Conservation (phyloP, 2,888 invertebrate species). For the Sipha maydis region DNA sequence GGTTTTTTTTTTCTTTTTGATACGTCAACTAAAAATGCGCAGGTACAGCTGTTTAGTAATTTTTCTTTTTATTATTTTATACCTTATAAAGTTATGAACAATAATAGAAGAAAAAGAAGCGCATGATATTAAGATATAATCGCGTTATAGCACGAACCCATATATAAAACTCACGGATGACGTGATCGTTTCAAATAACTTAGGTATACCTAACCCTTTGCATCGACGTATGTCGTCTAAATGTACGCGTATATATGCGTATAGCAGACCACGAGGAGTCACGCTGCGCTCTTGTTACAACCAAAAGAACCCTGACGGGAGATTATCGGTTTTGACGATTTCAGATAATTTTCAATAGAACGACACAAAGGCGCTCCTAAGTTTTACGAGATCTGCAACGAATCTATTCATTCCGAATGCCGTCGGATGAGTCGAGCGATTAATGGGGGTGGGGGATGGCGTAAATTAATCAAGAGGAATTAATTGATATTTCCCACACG, state of each 20-base stretch:
- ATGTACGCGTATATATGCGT: not conserved
- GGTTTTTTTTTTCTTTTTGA: not conserved
- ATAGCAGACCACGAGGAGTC: conserved; percentile 39
- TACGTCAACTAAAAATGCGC: not conserved
- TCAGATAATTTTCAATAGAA: conserved; percentile 40
- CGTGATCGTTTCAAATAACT: conserved; percentile 45
- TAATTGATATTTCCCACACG: conserved; percentile 54
- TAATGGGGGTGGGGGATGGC: not conserved
- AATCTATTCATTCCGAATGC: not conserved
- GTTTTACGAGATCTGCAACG: not conserved
- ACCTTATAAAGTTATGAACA: not conserved
- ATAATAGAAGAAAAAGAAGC: conserved; percentile 21
- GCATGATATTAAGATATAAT: conserved; percentile 43
- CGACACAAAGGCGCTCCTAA: not conserved
- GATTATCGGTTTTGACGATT: conserved; percentile 54
- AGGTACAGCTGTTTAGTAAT: conserved; percentile 12
- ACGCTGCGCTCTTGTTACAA: conserved; percentile 53
- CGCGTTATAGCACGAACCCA: conserved; percentile 38
- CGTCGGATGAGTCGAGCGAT: not conserved
- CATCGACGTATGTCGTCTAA: not conserved
- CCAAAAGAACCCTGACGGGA: not conserved
- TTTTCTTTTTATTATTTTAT: conserved; percentile 36
- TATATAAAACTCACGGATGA: conserved; percentile 44
- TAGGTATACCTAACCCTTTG: conserved; percentile 40
- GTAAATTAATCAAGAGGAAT: conserved; percentile 55